Evolutionary conservation across 2,888 invertebrate species (phyloP), one percentile per base, ranked within the genome.

Genomic region (Leucophora obtusa): DNA sequence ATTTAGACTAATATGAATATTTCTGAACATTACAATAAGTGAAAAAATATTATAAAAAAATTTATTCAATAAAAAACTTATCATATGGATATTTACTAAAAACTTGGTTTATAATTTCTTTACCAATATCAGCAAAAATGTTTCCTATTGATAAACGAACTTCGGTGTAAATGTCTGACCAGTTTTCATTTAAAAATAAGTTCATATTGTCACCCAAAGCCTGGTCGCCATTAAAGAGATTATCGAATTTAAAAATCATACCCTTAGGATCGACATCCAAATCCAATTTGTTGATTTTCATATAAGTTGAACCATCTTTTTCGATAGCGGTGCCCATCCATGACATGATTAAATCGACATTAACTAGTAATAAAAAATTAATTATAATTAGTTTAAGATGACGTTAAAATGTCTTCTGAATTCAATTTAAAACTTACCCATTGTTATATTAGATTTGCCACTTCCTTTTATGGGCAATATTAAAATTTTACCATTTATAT

Each of bases 111-210:
- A 90, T 82, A 21, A 91, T 11, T 11, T 38, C n/a, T n/a, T n/a
- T n/a, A n/a, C n/a, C n/a, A n/a, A n/a, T 11, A 9, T 38, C 14
- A 38, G 8, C 38, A 10, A 38, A 38, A n/a, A n/a, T n/a, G n/a
- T n/a, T n/a, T n/a, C n/a, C n/a, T n/a, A n/a, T n/a, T 38, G 38
- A 38, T 1, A 11, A 10, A 38, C 38, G 38, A 10, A 87, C 75
- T 69, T 82, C 80, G n/a, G 38, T 18, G 28, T 21, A 80, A 51
- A 83, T 78, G 5, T 75, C 83, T n/a, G 58, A 86, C 91, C 91
- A 91, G 83, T 92, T 92, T 14, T 91, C 91, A 84, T 91, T 92
- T 1, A 92, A 79, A 78, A 92, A 91, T 1, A 69, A 54, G 83
- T 92, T 92, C 88, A 91, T 90, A 60, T 87, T 91, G 33, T 91